Percentiles rank a stretch among this genome's conserved stretches.
Evolutionary conservation across 2,113 vertebrate genomes (phyloP).

Genomic region (Vulpes vulpes): DNA sequence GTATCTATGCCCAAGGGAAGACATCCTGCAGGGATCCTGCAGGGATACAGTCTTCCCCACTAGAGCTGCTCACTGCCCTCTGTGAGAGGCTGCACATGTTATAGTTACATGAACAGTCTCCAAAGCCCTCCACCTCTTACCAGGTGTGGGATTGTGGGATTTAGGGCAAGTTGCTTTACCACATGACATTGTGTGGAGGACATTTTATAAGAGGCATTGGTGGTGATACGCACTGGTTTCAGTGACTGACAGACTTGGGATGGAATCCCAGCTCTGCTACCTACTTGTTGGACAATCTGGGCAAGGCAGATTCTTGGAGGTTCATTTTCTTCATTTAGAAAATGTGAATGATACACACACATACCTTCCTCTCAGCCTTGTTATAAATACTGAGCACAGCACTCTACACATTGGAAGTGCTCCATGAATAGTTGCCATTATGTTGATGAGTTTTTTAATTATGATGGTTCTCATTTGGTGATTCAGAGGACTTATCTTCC

Average conservation of each 20-base stretch:
- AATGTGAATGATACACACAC: background rate
- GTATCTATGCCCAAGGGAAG: background rate
- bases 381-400: fast-evolving
- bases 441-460: background rate
- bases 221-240: background rate
- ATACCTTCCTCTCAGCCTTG: background rate
- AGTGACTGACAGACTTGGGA: background rate
- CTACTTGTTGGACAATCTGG: background rate
- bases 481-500: background rate
- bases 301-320: background rate
- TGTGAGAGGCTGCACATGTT: no score
- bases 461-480: background rate
- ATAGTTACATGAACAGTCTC: fast-evolving
- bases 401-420: background rate
- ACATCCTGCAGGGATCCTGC: no score
- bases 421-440: no score
- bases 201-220: background rate
- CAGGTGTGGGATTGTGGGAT: background rate
- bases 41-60: background rate
- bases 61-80: background rate
- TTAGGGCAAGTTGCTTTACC: background rate
- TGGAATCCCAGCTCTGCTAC: background rate
- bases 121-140: background rate
- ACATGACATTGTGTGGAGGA: background rate
- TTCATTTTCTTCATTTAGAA: background rate